A percentile compares a stretch with the other conserved stretches of the same genome.
These are phyloP conservation scores for Tragelaphus imberbis DNA, from an alignment of 2,113 vertebrate genomes.

Conservation along the genomic window DNA sequence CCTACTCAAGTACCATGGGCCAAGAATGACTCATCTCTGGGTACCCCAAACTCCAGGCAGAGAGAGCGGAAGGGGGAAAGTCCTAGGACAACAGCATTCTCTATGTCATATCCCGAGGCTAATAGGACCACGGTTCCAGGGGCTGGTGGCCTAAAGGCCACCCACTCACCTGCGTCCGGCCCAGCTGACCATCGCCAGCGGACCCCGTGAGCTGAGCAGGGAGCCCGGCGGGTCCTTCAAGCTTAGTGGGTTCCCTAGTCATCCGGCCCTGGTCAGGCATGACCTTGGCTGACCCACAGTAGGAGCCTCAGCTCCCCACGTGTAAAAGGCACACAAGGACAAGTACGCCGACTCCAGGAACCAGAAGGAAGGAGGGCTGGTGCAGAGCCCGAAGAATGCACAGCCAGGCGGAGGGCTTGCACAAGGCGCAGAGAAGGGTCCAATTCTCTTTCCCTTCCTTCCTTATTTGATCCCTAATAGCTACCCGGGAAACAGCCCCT, in stretches of 20 bases:
- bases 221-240: neutral
- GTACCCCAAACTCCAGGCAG: neutral
- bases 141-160: neutral
- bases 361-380: neutral
- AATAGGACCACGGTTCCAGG: neutral
- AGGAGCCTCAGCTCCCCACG: neutral
- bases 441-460: neutral
- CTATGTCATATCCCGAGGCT: accelerated
- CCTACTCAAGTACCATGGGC: neutral
- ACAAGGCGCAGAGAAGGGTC: neutral
- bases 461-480: neutral
- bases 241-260: neutral
- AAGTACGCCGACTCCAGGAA: neutral
- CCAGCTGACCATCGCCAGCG: accelerated
- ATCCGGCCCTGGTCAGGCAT: neutral
- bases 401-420: neutral
- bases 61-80: neutral
- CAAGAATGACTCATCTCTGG: neutral
- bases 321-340: neutral
- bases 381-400: accelerated
- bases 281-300: neutral
- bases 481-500: neutral
- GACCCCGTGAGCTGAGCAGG: too few relatives aligned
- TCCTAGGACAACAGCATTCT: too few relatives aligned
- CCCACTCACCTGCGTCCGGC: neutral